Evolutionary conservation across 2,888 invertebrate genomes (phyloP), one percentile per base, ranked within the genome.

Genomic region (Leptopilina myrica): DNA sequence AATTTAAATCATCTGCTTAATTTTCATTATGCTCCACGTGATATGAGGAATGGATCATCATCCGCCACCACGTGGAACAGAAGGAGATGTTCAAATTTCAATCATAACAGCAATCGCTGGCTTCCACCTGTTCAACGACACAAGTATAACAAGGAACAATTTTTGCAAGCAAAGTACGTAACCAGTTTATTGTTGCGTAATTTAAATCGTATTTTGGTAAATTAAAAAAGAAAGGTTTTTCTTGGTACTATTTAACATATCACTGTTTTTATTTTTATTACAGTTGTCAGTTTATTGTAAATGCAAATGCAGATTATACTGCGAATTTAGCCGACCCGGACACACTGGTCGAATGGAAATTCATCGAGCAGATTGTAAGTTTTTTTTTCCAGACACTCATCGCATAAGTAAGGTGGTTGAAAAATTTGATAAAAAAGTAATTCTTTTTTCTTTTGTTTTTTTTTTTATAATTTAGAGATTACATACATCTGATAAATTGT

Each of bases 211-310:
- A n/a, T 76, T 15, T 33, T 20, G 94, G 95, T 90, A 80, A 78
- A 76, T 43, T n/a, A n/a, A n/a, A 76, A 40, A 76, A 78, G 2
- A 43, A 43, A 43, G 7, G 7, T 43, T 43, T 20, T 20, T 20
- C 20, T 20, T 20, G 20, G 20, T 20, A 1, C 20, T 20, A 20
- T 20, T 20, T 20, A 20, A 20, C 20, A 20, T 20, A 20, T 20
- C 20, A 20, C 20, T n/a, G n/a, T n/a, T n/a, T 20, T 20, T 20
- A 20, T 20, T 78, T 92, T 92, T 78, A 88, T 93, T 92, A 80
- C 88, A 97, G 98, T 93, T 99, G 98, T 92, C 98, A 99, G 93
- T 99, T 99, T 94, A 95, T 99, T 89, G 97, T 99, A 83, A 95
- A 95, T 89, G 94, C 95, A 86, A 94, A 94, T 89, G 96, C 95